Evolutionary conservation across 2,797 vertebrate species (phyloP), one percentile per base, ranked within the genome.

Genomic region (Thripadectes ignobilis): DNA sequence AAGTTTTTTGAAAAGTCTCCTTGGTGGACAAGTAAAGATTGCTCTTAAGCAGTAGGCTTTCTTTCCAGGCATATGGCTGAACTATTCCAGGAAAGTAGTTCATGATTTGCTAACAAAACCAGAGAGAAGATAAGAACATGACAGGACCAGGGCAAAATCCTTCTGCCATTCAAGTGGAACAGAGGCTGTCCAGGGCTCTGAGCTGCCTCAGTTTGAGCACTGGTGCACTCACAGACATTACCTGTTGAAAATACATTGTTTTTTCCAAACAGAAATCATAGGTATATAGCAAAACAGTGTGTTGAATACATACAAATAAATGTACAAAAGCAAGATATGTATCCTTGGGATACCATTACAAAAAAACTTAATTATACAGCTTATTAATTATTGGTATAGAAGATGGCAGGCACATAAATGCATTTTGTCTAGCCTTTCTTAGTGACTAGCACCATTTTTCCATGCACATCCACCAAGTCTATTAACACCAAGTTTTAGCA

Each of bases 391-490:
- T 20, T 19, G 9, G 14, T 32, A 20, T 51, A 58, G 61, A 78
- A 76, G 26, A 29, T 3, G 8, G 3, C 14, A 75, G 55, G 34
- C 9, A 62, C 1, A 32, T 8, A 20, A 0, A 0, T 1, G 8
- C 2, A 29, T 59, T 76, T 91, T 61, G 1, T 36, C 13, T 20
- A 58, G 8, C 6, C 10, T 82, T 73, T 75, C 59, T 63, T 36
- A 66, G 13, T 29, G 27, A 46, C 66, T 46, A 68, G 4, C 43
- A 58, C 3, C 1, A 9, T 39, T 81, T 84, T 51, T 41, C 57
- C 45, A 71, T 81, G 23, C 0, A 1, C 15, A 61, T 57, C 20
- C n/a, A n/a, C 10, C 22, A 69, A 58, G 8, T 23, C 30, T 14
- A 32, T 46, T 62, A 39, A 46, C 39, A 23, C 3, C 36, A 95